Base-by-base conservation (phyloP, 2,797 vertebrate genomes). In the Spea hammondii region DNA sequence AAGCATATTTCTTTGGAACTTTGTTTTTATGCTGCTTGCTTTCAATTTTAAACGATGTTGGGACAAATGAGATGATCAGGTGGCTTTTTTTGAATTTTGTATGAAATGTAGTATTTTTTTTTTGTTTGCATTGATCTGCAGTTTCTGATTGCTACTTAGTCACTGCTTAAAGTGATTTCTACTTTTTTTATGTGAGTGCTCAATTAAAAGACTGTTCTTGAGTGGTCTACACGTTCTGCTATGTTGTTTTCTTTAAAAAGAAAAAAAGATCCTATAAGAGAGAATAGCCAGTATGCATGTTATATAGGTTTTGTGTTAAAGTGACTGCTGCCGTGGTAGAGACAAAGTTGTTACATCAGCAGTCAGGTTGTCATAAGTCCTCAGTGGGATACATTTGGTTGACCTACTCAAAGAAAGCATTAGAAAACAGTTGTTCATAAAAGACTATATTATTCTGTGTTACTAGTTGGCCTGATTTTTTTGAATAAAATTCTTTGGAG, bases 11-110 rank as follows among this genome's bases (percentile, higher is more conserved):
- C 72, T 67, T 68, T 72, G 50, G 45, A 74, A 49, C n/a, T 77
- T 74, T 50, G 8, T n/a, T 80, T 70, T 68, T 50, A 57, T 10
- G 70, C 79, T 77, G 57, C 44, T 9, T 73, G 72, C 60, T n/a
- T 64, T 32, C 32, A 44, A 64, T 74, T 14, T 60, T 60, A 4
- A 5, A 14, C 47, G 45, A 10, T 71, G 53, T 50, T 4, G 14
- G 17, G 17, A 46, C 0, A 14, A 51, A 74, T 10, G 12, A 14
- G 5, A 5, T 12, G 14, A 62, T 9, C 45, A 17, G 12, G 14
- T 62, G 59, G 5, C 2, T 62, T 10, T 14, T 62, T 5, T 17
- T 62, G 59, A 6, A 62, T 17, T 62, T 62, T 62, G n/a, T 6
- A 62, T 62, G 60, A 67, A 47, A 47, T 49, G 7, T 17, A 10